Evolutionary conservation across 2,113 vertebrate species (phyloP).

Genomic region (Bombycilla garrulus): DNA sequence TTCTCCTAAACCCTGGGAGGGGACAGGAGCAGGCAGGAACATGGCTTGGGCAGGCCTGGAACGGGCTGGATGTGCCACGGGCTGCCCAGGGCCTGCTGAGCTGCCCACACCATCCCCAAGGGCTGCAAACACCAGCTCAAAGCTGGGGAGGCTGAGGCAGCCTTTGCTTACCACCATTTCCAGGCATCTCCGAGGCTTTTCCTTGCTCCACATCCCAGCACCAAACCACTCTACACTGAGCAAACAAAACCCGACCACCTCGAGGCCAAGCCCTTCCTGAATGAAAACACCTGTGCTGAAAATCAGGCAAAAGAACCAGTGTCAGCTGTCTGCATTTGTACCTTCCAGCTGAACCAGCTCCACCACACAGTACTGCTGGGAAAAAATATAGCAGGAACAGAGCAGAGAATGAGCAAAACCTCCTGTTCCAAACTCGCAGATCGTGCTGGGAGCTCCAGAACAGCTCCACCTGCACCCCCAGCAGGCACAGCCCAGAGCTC

Average conservation of each 20-base stretch:
- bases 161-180: not conserved
- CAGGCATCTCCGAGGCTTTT: not conserved
- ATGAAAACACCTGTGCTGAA: not conserved
- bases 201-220: not conserved
- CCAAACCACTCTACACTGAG: not conserved
- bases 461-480: not conserved
- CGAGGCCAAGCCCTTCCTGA: not conserved
- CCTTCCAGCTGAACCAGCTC: too few relatives aligned
- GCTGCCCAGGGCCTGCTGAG: too few relatives aligned
- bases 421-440: not conserved
- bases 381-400: not conserved
- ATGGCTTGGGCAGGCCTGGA: too few relatives aligned
- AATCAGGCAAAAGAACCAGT: not conserved
- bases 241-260: not conserved
- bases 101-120: too few relatives aligned
- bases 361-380: too few relatives aligned
- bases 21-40: too few relatives aligned
- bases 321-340: not conserved
- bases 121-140: not conserved
- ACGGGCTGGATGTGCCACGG: too few relatives aligned
- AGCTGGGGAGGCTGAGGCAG: not conserved
- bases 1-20: too few relatives aligned
- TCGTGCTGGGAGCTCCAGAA: accelerated
- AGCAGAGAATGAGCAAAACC: not conserved
- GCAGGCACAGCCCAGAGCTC: not conserved